Conservation (phyloP, 30 jellyfish, hydroid and myxozoan species). For the Catostylus mosaicus region DNA sequence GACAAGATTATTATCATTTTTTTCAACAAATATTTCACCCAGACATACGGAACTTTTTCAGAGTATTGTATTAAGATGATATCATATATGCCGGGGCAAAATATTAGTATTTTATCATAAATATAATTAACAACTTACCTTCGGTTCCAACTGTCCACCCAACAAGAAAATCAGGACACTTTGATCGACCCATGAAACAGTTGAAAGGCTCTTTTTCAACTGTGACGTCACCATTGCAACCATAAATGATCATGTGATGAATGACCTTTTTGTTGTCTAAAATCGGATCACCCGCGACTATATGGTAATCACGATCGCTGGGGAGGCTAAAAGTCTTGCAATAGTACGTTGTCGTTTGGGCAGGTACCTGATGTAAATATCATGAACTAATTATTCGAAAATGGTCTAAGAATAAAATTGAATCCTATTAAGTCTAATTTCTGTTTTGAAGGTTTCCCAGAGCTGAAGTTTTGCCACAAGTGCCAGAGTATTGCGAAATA, state of each 20-base stretch:
- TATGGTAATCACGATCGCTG: slow-evolving; percentile 61
- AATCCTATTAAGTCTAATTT: too few species aligned
- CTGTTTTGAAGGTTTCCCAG: too few species aligned
- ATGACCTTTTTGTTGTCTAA: slow-evolving; percentile 61
- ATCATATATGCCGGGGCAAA: too few species aligned
- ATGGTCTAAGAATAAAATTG: too few species aligned
- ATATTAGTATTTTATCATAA: neutral
- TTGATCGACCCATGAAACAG: slow-evolving; percentile 63
- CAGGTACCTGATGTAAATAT: slow-evolving; percentile 55
- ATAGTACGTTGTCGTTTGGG: slow-evolving; percentile 42
- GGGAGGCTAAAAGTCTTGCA: slow-evolving; percentile 65
- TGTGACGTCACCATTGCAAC: slow-evolving; percentile 49
- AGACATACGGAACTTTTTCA: too few species aligned
- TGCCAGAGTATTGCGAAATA: too few species aligned
- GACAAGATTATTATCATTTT: too few species aligned
- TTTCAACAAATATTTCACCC: too few species aligned
- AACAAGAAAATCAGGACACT: slow-evolving; percentile 42
- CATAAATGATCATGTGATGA: slow-evolving; percentile 75
- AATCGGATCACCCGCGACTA: slow-evolving; percentile 60
- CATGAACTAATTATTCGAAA: too few species aligned
- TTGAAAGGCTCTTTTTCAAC: slow-evolving; percentile 38
- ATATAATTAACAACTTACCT: slow-evolving; percentile 45
- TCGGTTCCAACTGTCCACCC: slow-evolving; percentile 73
- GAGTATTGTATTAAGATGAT: too few species aligned
- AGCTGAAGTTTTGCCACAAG: too few species aligned